Evolutionary conservation across 1,140 invertebrate genomes (phyloP).

Genomic region (Caenorhabditis remanei): DNA sequence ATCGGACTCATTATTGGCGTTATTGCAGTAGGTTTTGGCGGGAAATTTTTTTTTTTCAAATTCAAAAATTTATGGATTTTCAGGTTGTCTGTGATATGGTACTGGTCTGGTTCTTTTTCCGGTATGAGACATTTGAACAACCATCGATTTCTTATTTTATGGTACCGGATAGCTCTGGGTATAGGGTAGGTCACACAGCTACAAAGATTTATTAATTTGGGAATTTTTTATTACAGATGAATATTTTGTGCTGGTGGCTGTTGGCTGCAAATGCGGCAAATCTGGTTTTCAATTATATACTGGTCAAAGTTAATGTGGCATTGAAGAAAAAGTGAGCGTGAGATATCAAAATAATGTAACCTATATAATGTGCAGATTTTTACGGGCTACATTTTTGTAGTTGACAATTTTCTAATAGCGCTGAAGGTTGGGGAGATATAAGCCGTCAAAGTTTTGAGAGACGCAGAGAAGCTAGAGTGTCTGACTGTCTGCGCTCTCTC

Average conservation of each 20-base stretch:
- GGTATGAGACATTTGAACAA: not conserved
- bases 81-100: not conserved
- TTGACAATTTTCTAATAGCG: too few species aligned
- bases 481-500: not conserved
- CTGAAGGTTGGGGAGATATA: too few species aligned
- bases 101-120: not conserved
- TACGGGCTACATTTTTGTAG: too few species aligned
- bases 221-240: too few species aligned
- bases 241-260: not conserved
- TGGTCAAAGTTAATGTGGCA: not conserved
- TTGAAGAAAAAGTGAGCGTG: not conserved
- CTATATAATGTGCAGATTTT: too few species aligned
- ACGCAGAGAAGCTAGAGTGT: too few species aligned
- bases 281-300: not conserved
- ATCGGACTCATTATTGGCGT: not conserved
- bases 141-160: constrained; percentile 9
- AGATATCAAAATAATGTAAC: too few species aligned
- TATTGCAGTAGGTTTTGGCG: not conserved
- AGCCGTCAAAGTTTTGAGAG: too few species aligned
- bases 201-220: too few species aligned
- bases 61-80: not conserved
- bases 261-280: not conserved
- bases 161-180: constrained; percentile 8
- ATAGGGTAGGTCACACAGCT: not conserved
- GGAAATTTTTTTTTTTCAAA: not conserved